phyloP scores from a whole-genome alignment of 1,140 invertebrate genomes.

The Drosophila erecta region DNA sequence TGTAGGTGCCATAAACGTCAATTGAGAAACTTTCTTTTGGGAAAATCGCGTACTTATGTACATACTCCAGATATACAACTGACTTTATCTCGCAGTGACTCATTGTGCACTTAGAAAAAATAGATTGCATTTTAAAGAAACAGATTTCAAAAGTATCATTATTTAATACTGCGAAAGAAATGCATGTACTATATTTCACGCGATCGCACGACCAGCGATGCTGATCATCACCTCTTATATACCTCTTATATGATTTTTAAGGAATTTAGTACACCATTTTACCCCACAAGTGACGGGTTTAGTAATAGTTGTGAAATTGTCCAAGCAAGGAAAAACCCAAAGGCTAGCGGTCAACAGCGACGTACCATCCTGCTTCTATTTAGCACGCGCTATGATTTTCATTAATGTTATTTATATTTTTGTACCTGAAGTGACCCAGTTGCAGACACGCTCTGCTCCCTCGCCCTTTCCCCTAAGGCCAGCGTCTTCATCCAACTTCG shows the following conservation, averaged over 20 bases:
- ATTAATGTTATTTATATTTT: conserved; percentile 80
- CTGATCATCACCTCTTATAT: no score
- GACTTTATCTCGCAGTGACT: background rate
- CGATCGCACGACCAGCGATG: no score
- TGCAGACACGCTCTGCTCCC: conserved; percentile 58
- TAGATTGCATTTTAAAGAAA: no score
- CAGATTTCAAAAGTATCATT: no score
- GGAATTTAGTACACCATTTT: no score
- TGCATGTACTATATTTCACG: no score
- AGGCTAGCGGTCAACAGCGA: background rate
- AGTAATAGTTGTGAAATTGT: no score
- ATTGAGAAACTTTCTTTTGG: background rate
- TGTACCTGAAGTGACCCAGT: conserved; percentile 67
- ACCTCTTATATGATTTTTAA: no score
- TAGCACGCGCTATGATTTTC: conserved; percentile 72
- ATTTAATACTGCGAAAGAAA: no score
- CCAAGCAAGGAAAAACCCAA: background rate
- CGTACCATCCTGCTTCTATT: conserved; percentile 12
- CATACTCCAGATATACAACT: no score
- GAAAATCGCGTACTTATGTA: background rate
- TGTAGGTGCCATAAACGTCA: background rate
- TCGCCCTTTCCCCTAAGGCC: background rate
- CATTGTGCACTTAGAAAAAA: background rate
- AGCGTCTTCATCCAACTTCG: conserved; percentile 35
- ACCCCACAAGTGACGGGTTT: no score